These are phyloP conservation scores for Galerucella pusilla DNA, from an alignment of 2,888 invertebrate species.

Conservation along the genomic window DNA sequence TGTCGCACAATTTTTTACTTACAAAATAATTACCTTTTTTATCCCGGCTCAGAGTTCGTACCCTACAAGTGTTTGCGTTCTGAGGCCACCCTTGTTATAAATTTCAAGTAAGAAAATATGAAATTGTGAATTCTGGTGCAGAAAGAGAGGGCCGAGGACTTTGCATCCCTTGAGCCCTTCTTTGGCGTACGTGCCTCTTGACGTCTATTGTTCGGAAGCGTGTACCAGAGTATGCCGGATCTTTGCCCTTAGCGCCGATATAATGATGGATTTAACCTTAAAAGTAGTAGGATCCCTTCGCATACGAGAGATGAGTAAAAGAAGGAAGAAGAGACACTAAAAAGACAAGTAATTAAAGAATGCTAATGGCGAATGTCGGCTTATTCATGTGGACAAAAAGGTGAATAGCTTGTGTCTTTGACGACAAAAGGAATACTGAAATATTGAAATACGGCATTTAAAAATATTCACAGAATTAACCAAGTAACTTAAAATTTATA, in stretches of 20 bases:
- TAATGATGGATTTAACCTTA: constrained; percentile 65
- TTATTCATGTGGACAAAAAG: constrained; percentile 15
- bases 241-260: constrained; percentile 64
- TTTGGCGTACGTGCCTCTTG: constrained; percentile 64
- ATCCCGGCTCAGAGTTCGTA: constrained; percentile 23
- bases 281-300: constrained; percentile 42
- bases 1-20: constrained; percentile 20
- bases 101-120: constrained; percentile 47
- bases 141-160: constrained; percentile 31
- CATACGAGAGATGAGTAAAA: constrained; percentile 31
- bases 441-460: background rate
- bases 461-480: too few relatives aligned
- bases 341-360: constrained; percentile 43
- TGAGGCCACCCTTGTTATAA: constrained; percentile 47
- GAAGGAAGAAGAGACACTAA: constrained; percentile 35
- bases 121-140: constrained; percentile 44
- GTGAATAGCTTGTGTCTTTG: constrained; percentile 25
- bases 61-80: constrained; percentile 42
- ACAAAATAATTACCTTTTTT: constrained; percentile 36
- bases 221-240: constrained; percentile 62
- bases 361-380: constrained; percentile 40
- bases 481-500: too few relatives aligned
- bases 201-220: constrained; percentile 65
- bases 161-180: constrained; percentile 54
- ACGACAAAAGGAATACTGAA: constrained; percentile 25